Evolutionary conservation across 2,888 invertebrate species (phyloP), one percentile per base, ranked within the genome.

Genomic region (Lasioglossum marginatum): DNA sequence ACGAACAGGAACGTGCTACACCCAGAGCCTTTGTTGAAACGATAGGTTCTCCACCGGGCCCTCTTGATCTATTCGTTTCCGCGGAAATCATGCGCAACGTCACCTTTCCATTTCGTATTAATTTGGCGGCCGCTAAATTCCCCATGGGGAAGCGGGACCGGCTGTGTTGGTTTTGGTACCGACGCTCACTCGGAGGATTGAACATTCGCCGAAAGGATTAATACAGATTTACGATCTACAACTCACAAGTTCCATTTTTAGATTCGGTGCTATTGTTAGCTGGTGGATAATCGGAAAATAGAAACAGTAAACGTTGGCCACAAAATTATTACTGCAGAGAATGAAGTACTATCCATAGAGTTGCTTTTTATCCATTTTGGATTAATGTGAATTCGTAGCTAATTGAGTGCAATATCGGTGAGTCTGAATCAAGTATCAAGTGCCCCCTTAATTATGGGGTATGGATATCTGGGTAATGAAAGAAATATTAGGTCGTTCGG

Each of bases 1-100:
- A 90, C 73, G 83, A 78, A 89, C 87, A 83, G 89, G 88, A 85
- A 89, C 87, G 81, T 88, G 80, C 77, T 87, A 86, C 88, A 52
- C 52, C 23, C 23, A 23, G 83, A 82, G 70, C 79, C 70, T 57
- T 31, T 75, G 23, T 52, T 74, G n/a, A 40, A 60, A 70, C 37
- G 23, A 37, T 12, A 23, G 68, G 12, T 10, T 19, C 68, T 19
- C 6, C 34, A 8, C 6, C 5, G 14, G 8, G 23, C 2, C 8
- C 66, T 23, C 37, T 68, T 37, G 23, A 34, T 68, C 68, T 68
- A 37, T 37, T 40, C 23, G 68, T 68, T 68, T 68, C 37, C 0
- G 0, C 23, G 37, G 68, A 68, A 37, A 68, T 37, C 23, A 68
- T 4, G 37, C 37, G 37, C 1, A 0, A 23, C 19, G 37, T 37